Conservation (phyloP, 2,113 vertebrate genomes). For the Grammomys dolichurus region DNA sequence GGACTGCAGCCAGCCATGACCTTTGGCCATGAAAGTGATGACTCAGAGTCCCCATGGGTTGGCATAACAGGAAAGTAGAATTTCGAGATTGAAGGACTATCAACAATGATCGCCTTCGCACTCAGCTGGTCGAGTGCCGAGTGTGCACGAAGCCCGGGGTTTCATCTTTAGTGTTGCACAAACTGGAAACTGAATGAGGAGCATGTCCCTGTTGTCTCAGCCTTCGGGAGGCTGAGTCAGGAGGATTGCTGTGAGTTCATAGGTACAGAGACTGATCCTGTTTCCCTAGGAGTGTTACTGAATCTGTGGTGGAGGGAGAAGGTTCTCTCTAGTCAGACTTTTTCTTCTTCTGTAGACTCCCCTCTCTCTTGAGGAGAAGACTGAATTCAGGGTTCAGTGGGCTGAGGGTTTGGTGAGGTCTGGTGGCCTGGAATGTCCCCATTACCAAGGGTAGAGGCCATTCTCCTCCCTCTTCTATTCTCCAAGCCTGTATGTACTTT, state of each 20-base stretch:
- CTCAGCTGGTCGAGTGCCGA: background rate
- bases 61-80: background rate
- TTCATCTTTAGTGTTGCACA: background rate
- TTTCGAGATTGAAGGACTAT: background rate
- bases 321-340: accelerated
- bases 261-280: background rate
- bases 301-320: accelerated
- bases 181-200: background rate
- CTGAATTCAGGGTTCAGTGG: background rate
- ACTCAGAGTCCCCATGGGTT: background rate
- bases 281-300: background rate
- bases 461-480: background rate
- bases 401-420: too few relatives aligned
- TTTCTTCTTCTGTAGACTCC: accelerated
- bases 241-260: background rate
- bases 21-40: accelerated
- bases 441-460: accelerated
- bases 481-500: accelerated
- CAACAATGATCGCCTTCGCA: background rate
- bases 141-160: background rate
- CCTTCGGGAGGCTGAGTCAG: background rate
- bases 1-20: background rate
- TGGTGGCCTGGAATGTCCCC: accelerated
- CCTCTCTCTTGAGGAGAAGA: background rate
- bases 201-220: too few relatives aligned